phyloP scores from a whole-genome alignment of 2,888 invertebrate genomes.

The Sthenelais limicola region DNA sequence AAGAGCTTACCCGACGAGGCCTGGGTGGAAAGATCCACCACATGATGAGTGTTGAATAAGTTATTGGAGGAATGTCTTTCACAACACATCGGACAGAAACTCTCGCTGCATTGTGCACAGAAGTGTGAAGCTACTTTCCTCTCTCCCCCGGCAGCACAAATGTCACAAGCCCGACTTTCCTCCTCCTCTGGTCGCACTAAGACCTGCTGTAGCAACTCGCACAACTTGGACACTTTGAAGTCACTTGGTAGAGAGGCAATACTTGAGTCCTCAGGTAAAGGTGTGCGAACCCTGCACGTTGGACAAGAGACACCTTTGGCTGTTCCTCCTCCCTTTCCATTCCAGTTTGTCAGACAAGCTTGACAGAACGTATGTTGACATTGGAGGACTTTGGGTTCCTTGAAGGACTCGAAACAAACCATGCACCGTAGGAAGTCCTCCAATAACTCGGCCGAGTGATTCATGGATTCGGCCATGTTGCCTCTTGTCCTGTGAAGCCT shows the following conservation, averaged over 20 bases:
- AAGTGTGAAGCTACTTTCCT: constrained; percentile 37
- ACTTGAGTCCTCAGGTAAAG: constrained; percentile 14
- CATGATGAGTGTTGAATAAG: constrained; percentile 38
- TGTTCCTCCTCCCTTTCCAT: constrained; percentile 37
- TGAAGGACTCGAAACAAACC: constrained; percentile 42
- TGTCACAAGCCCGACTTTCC: constrained; percentile 36
- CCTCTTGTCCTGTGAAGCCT: not conserved
- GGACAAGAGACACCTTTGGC: constrained; percentile 37
- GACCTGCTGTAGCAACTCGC: constrained; percentile 41
- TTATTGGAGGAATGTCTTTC: constrained; percentile 36
- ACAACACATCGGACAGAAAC: constrained; percentile 39
- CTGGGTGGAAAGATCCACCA: constrained; percentile 39
- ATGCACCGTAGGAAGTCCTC: constrained; percentile 40
- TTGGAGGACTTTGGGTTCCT: constrained; percentile 33
- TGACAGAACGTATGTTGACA: constrained; percentile 41
- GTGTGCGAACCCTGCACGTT: constrained; percentile 32
- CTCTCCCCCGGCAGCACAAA: constrained; percentile 34
- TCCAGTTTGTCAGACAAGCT: constrained; percentile 25
- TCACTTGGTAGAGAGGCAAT: constrained; percentile 34
- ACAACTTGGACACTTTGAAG: constrained; percentile 41
- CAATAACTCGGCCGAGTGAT: constrained; percentile 34
- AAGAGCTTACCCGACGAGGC: constrained; percentile 33
- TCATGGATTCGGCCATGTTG: constrained; percentile 12
- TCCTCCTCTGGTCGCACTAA: constrained; percentile 33
- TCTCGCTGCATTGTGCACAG: constrained; percentile 42